phyloP scores from a whole-genome alignment of 2,113 vertebrate species.

The Labrus mixtus region DNA sequence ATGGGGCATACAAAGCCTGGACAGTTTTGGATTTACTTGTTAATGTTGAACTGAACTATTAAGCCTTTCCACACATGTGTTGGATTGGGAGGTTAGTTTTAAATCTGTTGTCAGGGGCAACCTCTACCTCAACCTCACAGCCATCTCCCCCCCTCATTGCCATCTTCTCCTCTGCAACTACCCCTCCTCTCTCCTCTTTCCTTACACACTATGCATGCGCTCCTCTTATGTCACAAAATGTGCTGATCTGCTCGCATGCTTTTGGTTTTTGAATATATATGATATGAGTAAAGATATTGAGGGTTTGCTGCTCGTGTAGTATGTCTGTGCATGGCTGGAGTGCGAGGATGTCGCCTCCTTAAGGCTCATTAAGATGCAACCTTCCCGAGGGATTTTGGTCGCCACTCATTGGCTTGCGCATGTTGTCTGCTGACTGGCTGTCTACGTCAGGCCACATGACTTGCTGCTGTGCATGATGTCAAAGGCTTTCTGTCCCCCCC shows the following conservation, averaged over 20 bases:
- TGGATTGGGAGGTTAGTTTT: conserved; percentile 2
- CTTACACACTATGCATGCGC: conserved; percentile 58
- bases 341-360: conserved; percentile 26
- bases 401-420: conserved; percentile 42
- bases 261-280: conserved; percentile 17
- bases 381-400: conserved; percentile 13
- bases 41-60: conserved; percentile 31
- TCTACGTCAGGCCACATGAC: conserved; percentile 67
- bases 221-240: conserved; percentile 46
- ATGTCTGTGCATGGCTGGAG: conserved; percentile 49
- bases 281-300: conserved; percentile 8
- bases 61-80: conserved; percentile 27
- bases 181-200: conserved; percentile 31
- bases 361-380: conserved; percentile 33
- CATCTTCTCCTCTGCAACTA: conserved; percentile 13
- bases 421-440: conserved; percentile 59
- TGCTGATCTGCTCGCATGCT: background rate
- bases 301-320: conserved; percentile 13
- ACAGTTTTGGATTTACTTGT: conserved; percentile 20
- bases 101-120: conserved; percentile 44
- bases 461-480: conserved; percentile 73
- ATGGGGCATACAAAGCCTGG: conserved; percentile 20
- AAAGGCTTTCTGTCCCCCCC: conserved; percentile 53
- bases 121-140: conserved; percentile 50
- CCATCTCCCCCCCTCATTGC: background rate